Percentiles rank a stretch among this genome's conserved stretches.
phyloP scores from a whole-genome alignment of 37 sponge, comb jelly and placozoan genomes.

The Beroe forskalii region DNA sequence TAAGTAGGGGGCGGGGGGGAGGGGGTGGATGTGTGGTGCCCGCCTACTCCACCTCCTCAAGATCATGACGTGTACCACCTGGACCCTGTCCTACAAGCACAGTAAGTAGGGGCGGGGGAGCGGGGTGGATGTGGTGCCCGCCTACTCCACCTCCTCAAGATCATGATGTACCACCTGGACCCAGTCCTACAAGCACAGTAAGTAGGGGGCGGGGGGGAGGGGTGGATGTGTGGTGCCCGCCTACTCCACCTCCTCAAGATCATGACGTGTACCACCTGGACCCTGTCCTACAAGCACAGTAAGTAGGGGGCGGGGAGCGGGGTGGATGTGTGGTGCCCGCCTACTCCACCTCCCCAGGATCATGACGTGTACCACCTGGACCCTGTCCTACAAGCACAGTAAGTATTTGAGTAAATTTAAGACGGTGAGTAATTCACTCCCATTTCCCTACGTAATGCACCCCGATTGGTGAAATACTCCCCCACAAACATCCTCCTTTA shows the following conservation, averaged over 20 bases:
- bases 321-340: slow-evolving; percentile 21
- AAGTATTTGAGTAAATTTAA: no score
- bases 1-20: background rate
- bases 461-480: no score
- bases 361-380: slow-evolving; percentile 59
- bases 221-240: slow-evolving; percentile 17
- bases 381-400: slow-evolving; percentile 57
- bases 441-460: no score
- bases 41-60: slow-evolving; percentile 24
- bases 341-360: slow-evolving; percentile 44
- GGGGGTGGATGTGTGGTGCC: slow-evolving; percentile 18
- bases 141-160: slow-evolving; percentile 53
- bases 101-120: background rate
- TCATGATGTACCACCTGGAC: slow-evolving; percentile 62
- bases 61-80: slow-evolving; percentile 48
- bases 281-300: slow-evolving; percentile 4
- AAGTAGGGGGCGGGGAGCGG: background rate
- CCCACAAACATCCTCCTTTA: no score
- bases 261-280: slow-evolving; percentile 48
- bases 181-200: slow-evolving; percentile 52
- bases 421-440: background rate
- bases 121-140: slow-evolving; percentile 24
- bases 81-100: slow-evolving; percentile 51
- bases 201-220: no score
- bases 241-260: slow-evolving; percentile 32